phyloP scores from a whole-genome alignment of 2,113 vertebrate species.

The Toxotes chatareus region DNA sequence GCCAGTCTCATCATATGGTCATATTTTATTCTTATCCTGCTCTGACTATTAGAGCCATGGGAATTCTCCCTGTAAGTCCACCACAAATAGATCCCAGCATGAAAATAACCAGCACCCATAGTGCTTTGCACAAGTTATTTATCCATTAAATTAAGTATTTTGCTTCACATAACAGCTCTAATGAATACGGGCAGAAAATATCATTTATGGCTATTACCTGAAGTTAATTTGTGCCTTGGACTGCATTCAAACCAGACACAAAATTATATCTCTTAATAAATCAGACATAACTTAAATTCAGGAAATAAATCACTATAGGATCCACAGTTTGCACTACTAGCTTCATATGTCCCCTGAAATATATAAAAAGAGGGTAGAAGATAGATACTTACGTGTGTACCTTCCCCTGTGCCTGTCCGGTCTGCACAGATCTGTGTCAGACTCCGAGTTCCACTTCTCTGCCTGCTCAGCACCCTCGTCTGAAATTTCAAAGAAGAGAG shows the following conservation, averaged over 20 bases:
- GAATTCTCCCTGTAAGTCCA: slow-evolving; percentile 68
- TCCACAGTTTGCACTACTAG: slow-evolving; percentile 10
- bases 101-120: slow-evolving; percentile 58
- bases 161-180: background rate
- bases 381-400: slow-evolving; percentile 91
- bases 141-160: slow-evolving; percentile 2
- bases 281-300: background rate
- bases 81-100: slow-evolving; percentile 63
- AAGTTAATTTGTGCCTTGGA: background rate
- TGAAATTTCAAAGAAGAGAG: slow-evolving; percentile 92
- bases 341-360: slow-evolving; percentile 14
- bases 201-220: background rate
- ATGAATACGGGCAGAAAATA: background rate
- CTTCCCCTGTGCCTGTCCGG: slow-evolving; percentile 89
- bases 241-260: background rate
- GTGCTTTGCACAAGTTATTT: slow-evolving; percentile 37
- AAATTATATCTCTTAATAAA: background rate
- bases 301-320: background rate
- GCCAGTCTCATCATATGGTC: slow-evolving; percentile 86
- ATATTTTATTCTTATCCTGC: slow-evolving; percentile 81
- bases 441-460: slow-evolving; percentile 86
- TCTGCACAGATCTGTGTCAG: slow-evolving; percentile 89
- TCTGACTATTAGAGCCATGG: slow-evolving; percentile 68
- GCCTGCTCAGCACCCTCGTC: slow-evolving; percentile 85
- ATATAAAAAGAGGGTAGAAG: slow-evolving; percentile 39